A percentile compares a stretch with the other conserved stretches of the same genome.
Evolutionary conservation across 2,113 vertebrate genomes (phyloP).

Genomic region (Chitala chitala): DNA sequence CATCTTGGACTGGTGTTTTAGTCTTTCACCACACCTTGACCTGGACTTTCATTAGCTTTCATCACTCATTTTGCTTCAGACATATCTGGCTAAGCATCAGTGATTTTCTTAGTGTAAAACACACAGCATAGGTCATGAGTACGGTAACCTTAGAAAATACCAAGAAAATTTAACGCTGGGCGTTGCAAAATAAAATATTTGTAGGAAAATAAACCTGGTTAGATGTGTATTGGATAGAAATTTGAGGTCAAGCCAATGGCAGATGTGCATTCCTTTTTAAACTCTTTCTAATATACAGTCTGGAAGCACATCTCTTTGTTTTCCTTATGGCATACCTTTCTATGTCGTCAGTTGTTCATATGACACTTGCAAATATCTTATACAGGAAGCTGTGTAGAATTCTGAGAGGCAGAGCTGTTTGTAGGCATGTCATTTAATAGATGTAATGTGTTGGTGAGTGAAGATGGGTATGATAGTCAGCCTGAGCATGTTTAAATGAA

Average conservation of each 20-base stretch:
- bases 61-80: neutral
- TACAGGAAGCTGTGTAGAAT: constrained; percentile 32
- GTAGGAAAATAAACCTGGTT: neutral
- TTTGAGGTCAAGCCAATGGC: neutral
- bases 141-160: neutral
- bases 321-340: neutral
- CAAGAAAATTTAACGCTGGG: neutral
- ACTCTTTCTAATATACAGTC: neutral
- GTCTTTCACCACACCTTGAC: neutral
- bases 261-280: neutral
- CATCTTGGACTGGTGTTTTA: constrained; percentile 27
- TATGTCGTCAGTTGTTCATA: neutral
- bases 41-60: constrained; percentile 5
- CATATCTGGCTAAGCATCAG: neutral
- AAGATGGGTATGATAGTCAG: too few species aligned
- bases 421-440: constrained; percentile 28
- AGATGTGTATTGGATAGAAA: neutral
- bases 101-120: neutral
- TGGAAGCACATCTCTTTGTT: neutral
- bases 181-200: neutral
- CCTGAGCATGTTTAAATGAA: too few species aligned
- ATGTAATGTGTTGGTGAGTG: constrained; percentile 14
- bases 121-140: neutral
- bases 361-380: neutral
- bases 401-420: constrained; percentile 30